phyloP scores from a whole-genome alignment of 1,140 invertebrate species.

The Papilio aristodemus region DNA sequence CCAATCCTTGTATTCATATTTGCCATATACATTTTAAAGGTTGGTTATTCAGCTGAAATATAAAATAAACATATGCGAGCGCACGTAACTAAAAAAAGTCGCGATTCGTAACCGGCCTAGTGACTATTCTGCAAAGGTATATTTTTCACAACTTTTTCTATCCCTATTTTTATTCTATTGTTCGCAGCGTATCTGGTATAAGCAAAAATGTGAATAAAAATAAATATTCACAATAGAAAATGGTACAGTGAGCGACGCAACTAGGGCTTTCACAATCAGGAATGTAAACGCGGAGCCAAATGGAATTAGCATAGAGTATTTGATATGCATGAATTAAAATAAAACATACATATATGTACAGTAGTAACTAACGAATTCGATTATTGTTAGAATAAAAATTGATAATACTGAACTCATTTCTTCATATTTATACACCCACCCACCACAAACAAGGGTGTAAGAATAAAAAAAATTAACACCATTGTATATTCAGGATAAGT shows the following conservation, averaged over 20 bases:
- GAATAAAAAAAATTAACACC: no score
- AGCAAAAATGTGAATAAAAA: conserved; percentile 16
- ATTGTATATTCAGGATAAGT: no score
- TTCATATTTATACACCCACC: no score
- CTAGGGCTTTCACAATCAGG: not conserved
- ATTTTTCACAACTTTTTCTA: conserved; percentile 19
- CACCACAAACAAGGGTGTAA: no score
- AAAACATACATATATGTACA: not conserved
- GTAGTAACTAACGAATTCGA: not conserved
- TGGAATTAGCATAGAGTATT: conserved; percentile 2
- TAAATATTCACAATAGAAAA: conserved; percentile 27
- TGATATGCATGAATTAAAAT: not conserved
- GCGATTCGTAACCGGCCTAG: not conserved
- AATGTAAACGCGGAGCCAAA: not conserved
- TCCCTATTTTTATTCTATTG: conserved; percentile 25
- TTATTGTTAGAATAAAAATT: not conserved
- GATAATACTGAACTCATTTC: no score
- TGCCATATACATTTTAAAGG: not conserved
- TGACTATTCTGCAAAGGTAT: conserved; percentile 10
- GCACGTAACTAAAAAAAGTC: not conserved
- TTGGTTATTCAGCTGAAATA: not conserved
- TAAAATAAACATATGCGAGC: conserved; percentile 23
- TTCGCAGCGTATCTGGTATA: conserved; percentile 22
- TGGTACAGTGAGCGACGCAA: conserved; percentile 14
- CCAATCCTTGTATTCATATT: no score